Conservation (phyloP, 2,888 invertebrate genomes). For the Pilophorus perplexus region DNA sequence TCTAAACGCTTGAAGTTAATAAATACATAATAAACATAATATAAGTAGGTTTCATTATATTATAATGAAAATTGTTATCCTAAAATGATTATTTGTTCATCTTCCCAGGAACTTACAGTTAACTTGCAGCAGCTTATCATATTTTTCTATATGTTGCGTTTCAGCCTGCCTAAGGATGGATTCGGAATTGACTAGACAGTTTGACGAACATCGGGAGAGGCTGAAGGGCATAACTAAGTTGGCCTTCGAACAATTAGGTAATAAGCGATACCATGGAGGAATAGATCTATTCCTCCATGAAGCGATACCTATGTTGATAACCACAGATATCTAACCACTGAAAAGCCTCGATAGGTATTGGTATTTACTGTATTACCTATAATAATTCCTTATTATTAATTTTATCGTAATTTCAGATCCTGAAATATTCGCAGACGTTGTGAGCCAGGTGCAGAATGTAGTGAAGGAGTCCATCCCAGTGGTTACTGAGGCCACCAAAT, state of each 20-base stretch:
- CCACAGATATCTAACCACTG: too few species aligned
- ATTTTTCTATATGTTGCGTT: too few species aligned
- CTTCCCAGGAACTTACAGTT: too few species aligned
- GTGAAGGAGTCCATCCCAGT: background rate
- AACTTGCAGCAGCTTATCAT: too few species aligned
- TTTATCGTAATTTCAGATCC: background rate
- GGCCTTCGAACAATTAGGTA: background rate
- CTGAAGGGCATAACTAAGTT: conserved; percentile 2
- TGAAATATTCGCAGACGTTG: background rate
- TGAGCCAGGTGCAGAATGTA: background rate
- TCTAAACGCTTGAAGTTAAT: too few species aligned
- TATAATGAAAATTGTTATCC: too few species aligned
- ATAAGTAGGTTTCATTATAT: too few species aligned
- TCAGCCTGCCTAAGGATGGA: too few species aligned
- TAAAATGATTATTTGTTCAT: too few species aligned
- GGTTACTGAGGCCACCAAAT: background rate
- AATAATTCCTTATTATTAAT: background rate
- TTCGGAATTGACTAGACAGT: conserved; percentile 27
- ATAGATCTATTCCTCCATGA: background rate
- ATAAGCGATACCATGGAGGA: background rate
- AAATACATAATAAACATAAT: too few species aligned
- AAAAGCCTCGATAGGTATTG: too few species aligned
- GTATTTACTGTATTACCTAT: too few species aligned
- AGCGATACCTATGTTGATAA: background rate
- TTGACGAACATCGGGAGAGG: conserved; percentile 26